Evolutionary conservation across 2,797 vertebrate genomes (phyloP), one percentile per base, ranked within the genome.

Genomic region (Xenentodon cancila): DNA sequence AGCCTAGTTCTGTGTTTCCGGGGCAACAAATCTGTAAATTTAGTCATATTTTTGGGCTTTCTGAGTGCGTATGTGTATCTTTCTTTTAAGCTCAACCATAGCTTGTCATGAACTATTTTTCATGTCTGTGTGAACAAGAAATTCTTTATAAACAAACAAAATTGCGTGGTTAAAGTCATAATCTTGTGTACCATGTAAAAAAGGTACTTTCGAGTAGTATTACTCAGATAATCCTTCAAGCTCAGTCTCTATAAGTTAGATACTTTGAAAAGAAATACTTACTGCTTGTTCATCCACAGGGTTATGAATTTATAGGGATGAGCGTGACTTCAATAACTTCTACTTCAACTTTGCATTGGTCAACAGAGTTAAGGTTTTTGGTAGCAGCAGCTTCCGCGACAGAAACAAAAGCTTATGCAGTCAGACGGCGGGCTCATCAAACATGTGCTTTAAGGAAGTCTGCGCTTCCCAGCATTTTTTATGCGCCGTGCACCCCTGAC

Each of bases 21-120:
- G 73, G 82, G 82, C 82, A 90, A 90, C 90, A 77, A 46, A 67
- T 90, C 84, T 75, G 79, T 84, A 77, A 68, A 82, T 71, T 81
- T 70, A 75, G 69, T 15, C 18, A 53, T 64, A 45, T 25, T 53
- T 64, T 53, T 59, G 56, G 64, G 59, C 50, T 56, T 25, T 64
- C 30, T 17, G 20, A 49, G 52, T 34, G 9, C 64, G 37, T 11
- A 37, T 22, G 19, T 37, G 40, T n/a, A 9, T 51, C 48, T 63
- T 60, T 63, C 68, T 58, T 55, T 13, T 21, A 13, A 20, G 32
- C 9, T 34, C 9, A 34, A 37, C 32, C 13, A 45, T 30, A 53
- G 62, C 50, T 64, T 55, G 25, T 64, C 53, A 30, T 44, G 19
- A 43, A 27, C 42, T 21, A 59, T 59, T 69, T 57, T 48, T 67